These are phyloP conservation scores for Corythoichthys haematopterus DNA, from an alignment of 2,113 vertebrate species.

Conservation along the genomic window DNA sequence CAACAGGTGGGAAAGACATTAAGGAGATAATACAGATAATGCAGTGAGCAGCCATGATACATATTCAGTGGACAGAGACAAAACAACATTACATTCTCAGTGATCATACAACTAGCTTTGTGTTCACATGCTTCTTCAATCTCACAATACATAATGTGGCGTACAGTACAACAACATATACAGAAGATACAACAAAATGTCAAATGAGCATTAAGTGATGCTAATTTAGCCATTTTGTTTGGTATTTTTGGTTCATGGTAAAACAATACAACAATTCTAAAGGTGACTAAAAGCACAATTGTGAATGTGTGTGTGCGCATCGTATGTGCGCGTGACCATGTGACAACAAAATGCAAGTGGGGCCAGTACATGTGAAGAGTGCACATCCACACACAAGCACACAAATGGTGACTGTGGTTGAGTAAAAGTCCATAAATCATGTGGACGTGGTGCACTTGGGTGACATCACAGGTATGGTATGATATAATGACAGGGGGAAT, in stretches of 20 bases:
- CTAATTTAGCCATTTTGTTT: constrained; percentile 63
- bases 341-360: constrained; percentile 18
- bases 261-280: constrained; percentile 8
- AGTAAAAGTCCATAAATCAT: constrained; percentile 29
- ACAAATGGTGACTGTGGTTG: constrained; percentile 22
- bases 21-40: constrained; percentile 50
- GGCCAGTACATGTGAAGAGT: constrained; percentile 36
- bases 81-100: constrained; percentile 71
- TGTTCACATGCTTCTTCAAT: constrained; percentile 73
- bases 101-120: constrained; percentile 67
- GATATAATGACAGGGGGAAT: constrained; percentile 30
- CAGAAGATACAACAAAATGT: constrained; percentile 57
- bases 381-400: constrained; percentile 42
- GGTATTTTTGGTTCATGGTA: constrained; percentile 30
- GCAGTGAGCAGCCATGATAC: constrained; percentile 76
- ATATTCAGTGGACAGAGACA: constrained; percentile 44
- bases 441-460: constrained; percentile 27
- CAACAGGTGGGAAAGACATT: constrained; percentile 12
- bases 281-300: constrained; percentile 45
- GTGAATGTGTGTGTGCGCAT: constrained; percentile 29
- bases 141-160: constrained; percentile 38
- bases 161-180: constrained; percentile 38
- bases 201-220: constrained; percentile 55
- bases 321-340: constrained; percentile 10
- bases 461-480: constrained; percentile 38